Evolutionary conservation across 2,797 vertebrate genomes (phyloP), one percentile per base, ranked within the genome.

Genomic region (Cetoscarus ocellatus): DNA sequence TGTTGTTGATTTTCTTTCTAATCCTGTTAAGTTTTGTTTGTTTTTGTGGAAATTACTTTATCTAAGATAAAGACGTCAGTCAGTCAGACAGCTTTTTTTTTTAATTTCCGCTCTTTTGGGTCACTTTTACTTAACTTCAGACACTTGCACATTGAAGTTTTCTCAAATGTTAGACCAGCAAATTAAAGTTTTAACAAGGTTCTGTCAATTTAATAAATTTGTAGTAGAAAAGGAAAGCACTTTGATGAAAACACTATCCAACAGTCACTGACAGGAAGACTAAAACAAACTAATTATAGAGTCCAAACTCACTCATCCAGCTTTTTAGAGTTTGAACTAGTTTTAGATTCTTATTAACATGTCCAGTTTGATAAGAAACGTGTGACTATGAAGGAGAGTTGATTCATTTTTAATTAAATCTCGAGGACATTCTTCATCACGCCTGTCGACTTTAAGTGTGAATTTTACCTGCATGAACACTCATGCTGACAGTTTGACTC

Each of bases 281-380:
- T 34, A 9, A 55, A 53, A 71, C 54, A 61, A 72, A 47, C 7
- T n/a, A 3, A 56, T 65, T 57, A 35, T 10, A 44, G 18, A 51
- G 7, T 50, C 18, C 0, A 43, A 10, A 70, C 5, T 5, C 8
- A 42, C 5, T 53, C 8, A 45, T 14, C 11, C 3, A 3, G 27
- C 1, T 39, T 27, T 47, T 11, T 66, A 1, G 4, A 17, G n/a
- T 19, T 27, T 59, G 12, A 9, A 55, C 14, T 35, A 27, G 8
- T 18, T 44, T 36, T 11, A 50, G 6, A 27, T 34, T 70, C 12
- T 17, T 70, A 70, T 68, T 72, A 57, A 67, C 68, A 1, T 47
- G n/a, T 53, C 65, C 53, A 5, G 59, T 73, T 60, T 52, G 8
- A 84, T 57, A 73, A 2, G 42, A 0, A 58, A 27, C 43, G 44